Base-by-base conservation (phyloP, 1,140 invertebrate genomes). In the Lanistes nyassanus region DNA sequence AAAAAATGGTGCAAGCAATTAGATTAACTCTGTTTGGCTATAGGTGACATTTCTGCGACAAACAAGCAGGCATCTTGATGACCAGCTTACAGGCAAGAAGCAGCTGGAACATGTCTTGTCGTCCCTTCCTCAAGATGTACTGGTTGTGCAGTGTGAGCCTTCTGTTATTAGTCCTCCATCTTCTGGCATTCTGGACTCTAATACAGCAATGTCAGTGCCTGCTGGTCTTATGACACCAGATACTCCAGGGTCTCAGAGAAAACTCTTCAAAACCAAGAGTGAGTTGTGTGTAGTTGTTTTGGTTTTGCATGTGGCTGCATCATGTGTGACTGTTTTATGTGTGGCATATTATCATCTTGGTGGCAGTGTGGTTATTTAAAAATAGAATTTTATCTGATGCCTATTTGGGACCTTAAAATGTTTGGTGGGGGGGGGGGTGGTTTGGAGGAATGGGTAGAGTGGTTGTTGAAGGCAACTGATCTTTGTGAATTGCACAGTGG, bases 11-110 rank as follows among this genome's bases (percentile, higher is more conserved):
- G 4, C 1, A 47, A 5, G 0, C 42, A 47, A 7, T 66, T 21
- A 42, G 39, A 39, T 37, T 6, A 64, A 31, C 34, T n/a, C 13
- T 72, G 55, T 70, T 4, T 68, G 39, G n/a, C 79, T 81, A 64
- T 79, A 92, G 91, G 83, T 92, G 16, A 81, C 81, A 3, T 91
- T 92, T 80, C 79, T 92, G 16, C 90, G 90, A 80, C 85, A 84
- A 69, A 86, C 91, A 56, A 65, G 82, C 19, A 37, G 66, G 23
- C 71, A 69, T 70, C 77, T 82, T 74, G 84, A 83, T 60, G 86
- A 87, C 31, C 84, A 84, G 70, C 68, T 76, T 2, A 69, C 84
- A n/a, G 82, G 87, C 21, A 86, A 84, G 66, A 90, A 89, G 79
- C 85, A 74, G 37, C 67, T 90, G 39, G 86, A 88, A 69, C 81